Percentiles rank a stretch among this genome's conserved stretches.
These are phyloP conservation scores for Hirtodrosophila histrioides DNA, from an alignment of 2,888 invertebrate genomes.

Conservation along the genomic window DNA sequence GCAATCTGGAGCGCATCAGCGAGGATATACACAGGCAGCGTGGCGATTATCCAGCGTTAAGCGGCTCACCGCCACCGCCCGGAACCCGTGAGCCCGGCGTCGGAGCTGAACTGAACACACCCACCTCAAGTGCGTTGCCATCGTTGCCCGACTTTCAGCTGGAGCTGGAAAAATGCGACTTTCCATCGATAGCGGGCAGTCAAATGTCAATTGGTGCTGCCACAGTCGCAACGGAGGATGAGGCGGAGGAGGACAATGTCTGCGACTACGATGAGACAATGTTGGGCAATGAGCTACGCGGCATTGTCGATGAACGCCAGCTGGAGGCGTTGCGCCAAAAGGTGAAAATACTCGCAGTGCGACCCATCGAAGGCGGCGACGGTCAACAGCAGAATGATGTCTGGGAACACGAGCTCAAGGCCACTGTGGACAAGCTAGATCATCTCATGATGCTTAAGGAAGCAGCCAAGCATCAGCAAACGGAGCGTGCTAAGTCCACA, in stretches of 20 bases:
- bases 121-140: conserved; percentile 76
- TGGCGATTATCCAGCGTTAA: conserved; percentile 78
- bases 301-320: conserved; percentile 84
- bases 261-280: conserved; percentile 67
- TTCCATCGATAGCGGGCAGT: conserved; percentile 85
- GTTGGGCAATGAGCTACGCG: conserved; percentile 53
- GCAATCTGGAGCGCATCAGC: conserved; percentile 94
- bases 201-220: conserved; percentile 84
- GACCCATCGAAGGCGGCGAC: conserved; percentile 90
- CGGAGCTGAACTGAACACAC: conserved; percentile 87
- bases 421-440: conserved; percentile 91
- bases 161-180: conserved; percentile 87
- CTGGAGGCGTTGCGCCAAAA: conserved; percentile 89
- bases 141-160: conserved; percentile 85
- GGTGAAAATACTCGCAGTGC: conserved; percentile 89
- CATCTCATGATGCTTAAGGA: conserved; percentile 87
- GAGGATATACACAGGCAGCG: conserved; percentile 91
- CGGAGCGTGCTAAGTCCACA: conserved; percentile 41
- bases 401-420: conserved; percentile 91
- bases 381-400: conserved; percentile 87
- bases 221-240: conserved; percentile 56
- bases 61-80: conserved; percentile 78
- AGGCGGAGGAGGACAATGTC: conserved; percentile 57
- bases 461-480: conserved; percentile 65
- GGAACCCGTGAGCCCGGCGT: conserved; percentile 88